Percentiles rank a stretch among this genome's conserved stretches.
Conservation (phyloP, 2,797 vertebrate species). For the Acrossocheilus fasciatus region DNA sequence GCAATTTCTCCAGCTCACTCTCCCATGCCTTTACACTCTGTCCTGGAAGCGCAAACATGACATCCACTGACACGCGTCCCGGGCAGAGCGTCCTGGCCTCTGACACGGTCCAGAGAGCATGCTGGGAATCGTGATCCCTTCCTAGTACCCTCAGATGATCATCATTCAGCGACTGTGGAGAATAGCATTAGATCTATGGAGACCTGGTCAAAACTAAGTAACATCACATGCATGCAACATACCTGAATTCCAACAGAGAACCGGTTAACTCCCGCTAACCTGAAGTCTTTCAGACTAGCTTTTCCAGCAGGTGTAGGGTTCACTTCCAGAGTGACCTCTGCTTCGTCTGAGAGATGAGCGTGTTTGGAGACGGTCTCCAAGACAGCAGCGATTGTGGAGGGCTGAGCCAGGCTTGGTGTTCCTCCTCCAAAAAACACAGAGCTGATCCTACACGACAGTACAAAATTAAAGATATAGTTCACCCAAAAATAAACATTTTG, state of each 20-base stretch:
- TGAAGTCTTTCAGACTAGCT: constrained; percentile 78
- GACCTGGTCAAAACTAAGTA: not conserved
- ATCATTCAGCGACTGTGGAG: constrained; percentile 83
- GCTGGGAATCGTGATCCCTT: constrained; percentile 84
- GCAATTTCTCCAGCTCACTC: constrained; percentile 74
- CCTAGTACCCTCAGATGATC: constrained; percentile 82
- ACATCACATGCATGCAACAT: constrained; percentile 35
- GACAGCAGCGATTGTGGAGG: constrained; percentile 80
- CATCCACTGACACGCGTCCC: constrained; percentile 86
- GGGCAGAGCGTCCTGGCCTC: constrained; percentile 83
- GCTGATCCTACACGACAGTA: constrained; percentile 77
- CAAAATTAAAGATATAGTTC: not conserved
- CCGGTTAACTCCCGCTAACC: constrained; percentile 85
- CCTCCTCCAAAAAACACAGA: constrained; percentile 95
- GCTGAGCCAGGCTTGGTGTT: constrained; percentile 91
- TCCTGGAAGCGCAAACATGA: constrained; percentile 88
- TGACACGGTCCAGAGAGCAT: constrained; percentile 80
- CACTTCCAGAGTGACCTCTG: constrained; percentile 90
- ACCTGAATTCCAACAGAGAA: constrained; percentile 94
- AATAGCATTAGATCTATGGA: not conserved
- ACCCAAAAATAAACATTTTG: not conserved
- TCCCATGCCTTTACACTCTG: constrained; percentile 84
- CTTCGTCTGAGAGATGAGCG: constrained; percentile 67
- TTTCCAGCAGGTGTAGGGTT: constrained; percentile 83
- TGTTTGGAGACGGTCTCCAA: constrained; percentile 79